Percentiles rank a stretch among this genome's conserved stretches.
Evolutionary conservation across 2,888 invertebrate genomes (phyloP).

Genomic region (Oithona nana): DNA sequence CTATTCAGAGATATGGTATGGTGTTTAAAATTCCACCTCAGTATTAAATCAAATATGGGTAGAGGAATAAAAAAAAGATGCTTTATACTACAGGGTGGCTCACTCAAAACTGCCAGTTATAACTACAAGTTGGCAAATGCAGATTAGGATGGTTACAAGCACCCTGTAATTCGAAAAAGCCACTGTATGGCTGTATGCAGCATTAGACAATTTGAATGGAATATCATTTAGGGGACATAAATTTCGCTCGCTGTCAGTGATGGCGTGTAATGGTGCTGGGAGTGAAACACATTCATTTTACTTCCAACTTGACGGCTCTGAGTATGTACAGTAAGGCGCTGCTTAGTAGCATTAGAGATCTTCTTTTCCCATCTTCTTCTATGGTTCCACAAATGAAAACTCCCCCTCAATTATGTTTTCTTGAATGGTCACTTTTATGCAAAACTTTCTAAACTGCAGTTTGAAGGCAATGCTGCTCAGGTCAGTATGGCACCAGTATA

Average conservation of each 20-base stretch:
- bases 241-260: not conserved
- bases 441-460: not conserved
- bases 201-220: not conserved
- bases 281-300: not conserved
- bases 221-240: not conserved
- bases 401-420: not conserved
- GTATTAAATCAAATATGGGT: not conserved
- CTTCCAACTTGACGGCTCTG: not conserved
- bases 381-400: too few species aligned
- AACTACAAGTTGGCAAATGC: too few species aligned
- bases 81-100: too few species aligned
- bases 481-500: not conserved
- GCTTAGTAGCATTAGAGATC: not conserved
- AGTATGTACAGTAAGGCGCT: too few species aligned
- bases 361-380: not conserved
- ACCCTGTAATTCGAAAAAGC: too few species aligned
- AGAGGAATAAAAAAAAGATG: too few species aligned
- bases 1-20: too few species aligned
- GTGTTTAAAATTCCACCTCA: not conserved
- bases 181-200: too few species aligned
- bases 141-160: too few species aligned
- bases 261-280: not conserved
- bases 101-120: too few species aligned
- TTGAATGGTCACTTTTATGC: not conserved
- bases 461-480: not conserved